phyloP scores from a whole-genome alignment of 2,888 invertebrate species.

The Rhamphomyia laevipes region DNA sequence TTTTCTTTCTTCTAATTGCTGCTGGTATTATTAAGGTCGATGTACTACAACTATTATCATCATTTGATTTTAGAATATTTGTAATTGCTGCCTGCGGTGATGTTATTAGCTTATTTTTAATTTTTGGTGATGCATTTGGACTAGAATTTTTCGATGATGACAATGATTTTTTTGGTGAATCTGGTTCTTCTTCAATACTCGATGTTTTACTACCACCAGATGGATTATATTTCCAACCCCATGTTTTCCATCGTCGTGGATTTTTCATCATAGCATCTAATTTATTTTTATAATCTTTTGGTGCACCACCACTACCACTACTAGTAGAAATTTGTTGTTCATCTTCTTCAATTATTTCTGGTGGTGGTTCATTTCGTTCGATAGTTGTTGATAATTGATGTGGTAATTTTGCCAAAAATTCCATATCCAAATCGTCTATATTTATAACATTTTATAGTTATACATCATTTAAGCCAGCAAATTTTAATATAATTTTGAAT shows the following conservation, averaged over 20 bases:
- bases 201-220: constrained; percentile 21
- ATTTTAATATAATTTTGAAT: too few relatives aligned
- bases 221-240: constrained; percentile 26
- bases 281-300: constrained; percentile 7
- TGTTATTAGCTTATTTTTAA: constrained; percentile 8
- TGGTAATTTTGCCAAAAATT: constrained; percentile 21
- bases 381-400: constrained; percentile 16
- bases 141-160: constrained; percentile 22
- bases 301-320: constrained; percentile 6
- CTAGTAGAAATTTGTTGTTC: constrained; percentile 11
- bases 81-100: constrained; percentile 9
- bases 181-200: constrained; percentile 24
- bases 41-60: constrained; percentile 1
- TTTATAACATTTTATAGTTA: not conserved
- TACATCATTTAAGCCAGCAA: too few relatives aligned
- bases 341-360: constrained; percentile 11
- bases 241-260: constrained; percentile 21
- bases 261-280: constrained; percentile 12
- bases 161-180: constrained; percentile 21
- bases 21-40: constrained; percentile 12
- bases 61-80: constrained; percentile 10
- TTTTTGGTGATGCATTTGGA: constrained; percentile 23
- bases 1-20: constrained; percentile 18
- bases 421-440: constrained; percentile 26
- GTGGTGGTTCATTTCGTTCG: constrained; percentile 12